A percentile compares a stretch with the other conserved stretches of the same genome.
Evolutionary conservation across 2,113 vertebrate species (phyloP).

Genomic region (Dasyornis broadbenti): DNA sequence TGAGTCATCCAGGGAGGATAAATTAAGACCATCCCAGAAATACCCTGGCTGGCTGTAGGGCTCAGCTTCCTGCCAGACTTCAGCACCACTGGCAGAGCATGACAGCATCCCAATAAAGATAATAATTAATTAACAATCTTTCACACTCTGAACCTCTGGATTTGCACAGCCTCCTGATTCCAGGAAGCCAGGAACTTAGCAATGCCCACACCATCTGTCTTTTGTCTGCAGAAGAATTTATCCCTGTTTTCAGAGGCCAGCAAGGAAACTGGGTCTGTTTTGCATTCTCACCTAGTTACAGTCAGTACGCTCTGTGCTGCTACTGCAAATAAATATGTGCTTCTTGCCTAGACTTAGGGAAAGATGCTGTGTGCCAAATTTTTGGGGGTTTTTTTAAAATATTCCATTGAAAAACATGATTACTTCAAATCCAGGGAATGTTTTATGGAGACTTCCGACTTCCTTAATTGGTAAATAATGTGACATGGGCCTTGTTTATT

Average conservation of each 20-base stretch:
- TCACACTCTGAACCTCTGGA: neutral
- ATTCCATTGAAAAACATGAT: conserved; percentile 21
- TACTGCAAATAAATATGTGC: conserved; percentile 48
- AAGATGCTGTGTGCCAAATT: neutral
- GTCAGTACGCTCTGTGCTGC: conserved; percentile 30
- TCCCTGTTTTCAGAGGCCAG: neutral
- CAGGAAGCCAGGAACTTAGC: neutral
- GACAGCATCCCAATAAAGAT: neutral
- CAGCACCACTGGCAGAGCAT: neutral
- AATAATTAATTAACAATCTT: neutral
- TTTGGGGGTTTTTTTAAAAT: neutral
- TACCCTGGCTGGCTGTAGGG: neutral
- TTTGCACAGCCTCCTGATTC: neutral
- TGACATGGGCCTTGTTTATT: neutral
- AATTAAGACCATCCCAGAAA: neutral
- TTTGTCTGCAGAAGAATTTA: conserved; percentile 30
- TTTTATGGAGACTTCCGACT: neutral
- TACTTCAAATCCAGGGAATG: conserved; percentile 17
- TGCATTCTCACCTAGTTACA: conserved; percentile 61
- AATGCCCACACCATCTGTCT: conserved; percentile 34
- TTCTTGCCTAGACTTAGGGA: conserved; percentile 13
- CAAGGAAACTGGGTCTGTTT: conserved; percentile 19
- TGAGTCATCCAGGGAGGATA: neutral
- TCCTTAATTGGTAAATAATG: conserved; percentile 43
- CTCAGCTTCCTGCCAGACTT: neutral